phyloP scores from a whole-genome alignment of 2,888 invertebrate genomes.

The Fabriciana adippe region DNA sequence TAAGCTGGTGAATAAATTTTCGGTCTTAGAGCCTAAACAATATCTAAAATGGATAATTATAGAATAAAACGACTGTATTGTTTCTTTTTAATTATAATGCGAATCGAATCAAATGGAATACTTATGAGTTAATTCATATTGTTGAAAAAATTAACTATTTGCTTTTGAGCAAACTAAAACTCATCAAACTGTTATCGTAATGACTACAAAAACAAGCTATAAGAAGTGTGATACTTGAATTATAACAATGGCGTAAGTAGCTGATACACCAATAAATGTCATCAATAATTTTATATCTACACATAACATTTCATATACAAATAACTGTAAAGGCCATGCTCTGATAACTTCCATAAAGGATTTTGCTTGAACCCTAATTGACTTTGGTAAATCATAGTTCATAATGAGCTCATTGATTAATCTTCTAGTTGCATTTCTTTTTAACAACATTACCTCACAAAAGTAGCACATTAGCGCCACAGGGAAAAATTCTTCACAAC shows the following conservation, averaged over 20 bases:
- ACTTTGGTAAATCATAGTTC: slow-evolving; percentile 59
- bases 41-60: too few relatives aligned
- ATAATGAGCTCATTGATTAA: slow-evolving; percentile 63
- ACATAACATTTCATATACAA: slow-evolving; percentile 60
- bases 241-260: slow-evolving; percentile 67
- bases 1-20: too few relatives aligned
- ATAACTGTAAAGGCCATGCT: slow-evolving; percentile 53
- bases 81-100: too few relatives aligned
- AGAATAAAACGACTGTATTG: too few relatives aligned
- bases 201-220: slow-evolving; percentile 37
- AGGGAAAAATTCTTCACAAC: slow-evolving; percentile 42
- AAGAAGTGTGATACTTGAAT: slow-evolving; percentile 63
- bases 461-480: slow-evolving; percentile 36
- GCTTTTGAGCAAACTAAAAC: too few relatives aligned
- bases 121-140: too few relatives aligned
- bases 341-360: slow-evolving; percentile 65
- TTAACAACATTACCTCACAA: slow-evolving; percentile 53
- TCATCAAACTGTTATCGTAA: neutral
- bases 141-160: too few relatives aligned
- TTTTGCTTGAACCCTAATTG: slow-evolving; percentile 61
- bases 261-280: slow-evolving; percentile 64
- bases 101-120: too few relatives aligned
- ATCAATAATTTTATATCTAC: slow-evolving; percentile 63
- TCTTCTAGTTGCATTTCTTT: slow-evolving; percentile 54
- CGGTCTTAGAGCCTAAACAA: too few relatives aligned